Evolutionary conservation across 2,888 invertebrate species (phyloP).

Genomic region (Alsophila aescularia): DNA sequence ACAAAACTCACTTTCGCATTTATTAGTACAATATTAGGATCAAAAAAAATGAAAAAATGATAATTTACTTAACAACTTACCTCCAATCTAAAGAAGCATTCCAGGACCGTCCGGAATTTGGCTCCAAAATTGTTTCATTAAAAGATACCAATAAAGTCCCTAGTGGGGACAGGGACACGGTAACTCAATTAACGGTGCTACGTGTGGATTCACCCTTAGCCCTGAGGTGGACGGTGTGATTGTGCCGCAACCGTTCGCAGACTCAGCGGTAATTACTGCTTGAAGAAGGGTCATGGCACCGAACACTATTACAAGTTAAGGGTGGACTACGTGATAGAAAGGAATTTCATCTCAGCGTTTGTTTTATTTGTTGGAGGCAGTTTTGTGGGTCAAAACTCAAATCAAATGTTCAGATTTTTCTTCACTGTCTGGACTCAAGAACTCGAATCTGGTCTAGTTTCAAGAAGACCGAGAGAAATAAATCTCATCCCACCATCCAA

Average conservation of each 20-base stretch:
- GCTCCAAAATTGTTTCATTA: constrained; percentile 23
- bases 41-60: no score
- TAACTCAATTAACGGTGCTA: constrained; percentile 29
- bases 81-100: not conserved
- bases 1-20: no score
- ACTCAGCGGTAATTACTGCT: constrained; percentile 19
- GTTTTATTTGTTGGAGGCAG: not conserved
- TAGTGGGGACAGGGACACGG: constrained; percentile 20
- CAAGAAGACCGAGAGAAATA: no score
- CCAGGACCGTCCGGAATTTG: constrained; percentile 9
- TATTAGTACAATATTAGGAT: no score
- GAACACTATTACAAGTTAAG: constrained; percentile 6
- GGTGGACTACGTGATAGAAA: constrained; percentile 1
- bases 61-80: no score
- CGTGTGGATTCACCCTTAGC: constrained; percentile 23
- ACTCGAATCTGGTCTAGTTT: no score
- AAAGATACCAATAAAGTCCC: constrained; percentile 23
- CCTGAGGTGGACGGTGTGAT: constrained; percentile 8
- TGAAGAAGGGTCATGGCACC: constrained; percentile 16
- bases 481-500: no score
- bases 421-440: no score
- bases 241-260: constrained; percentile 9
- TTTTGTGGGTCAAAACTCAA: not conserved
- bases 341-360: not conserved
- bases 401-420: no score